Base-by-base conservation (phyloP, 2,113 vertebrate genomes). In the Bettongia penicillata region DNA sequence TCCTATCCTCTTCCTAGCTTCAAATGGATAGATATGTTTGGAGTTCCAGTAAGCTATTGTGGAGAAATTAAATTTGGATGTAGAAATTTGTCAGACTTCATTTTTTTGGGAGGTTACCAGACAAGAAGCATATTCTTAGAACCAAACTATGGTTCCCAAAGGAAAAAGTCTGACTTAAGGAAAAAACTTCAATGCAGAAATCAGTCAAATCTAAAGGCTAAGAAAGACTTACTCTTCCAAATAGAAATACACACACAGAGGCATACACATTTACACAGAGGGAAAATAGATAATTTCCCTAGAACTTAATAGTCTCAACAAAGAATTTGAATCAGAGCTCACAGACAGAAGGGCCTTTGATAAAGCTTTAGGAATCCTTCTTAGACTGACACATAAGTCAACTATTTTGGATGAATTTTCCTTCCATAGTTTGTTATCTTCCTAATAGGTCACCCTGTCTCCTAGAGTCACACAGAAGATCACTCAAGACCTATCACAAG, bases 161-260 rank as follows among this genome's bases (percentile, higher is more conserved):
- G 52, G 52, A 31, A 52, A 89, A 93, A 90, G 89, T 96, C 93
- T 91, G 90, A 94, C 57, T 95, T n/a, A 43, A 96, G 91, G 94
- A 91, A 47, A 94, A 3, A 53, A 92, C 24, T 84, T 97, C 91
- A 93, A 8, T 2, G 49, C 53, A 93, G 43, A 52, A n/a, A 92
- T 89, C 53, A 94, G 93, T 91, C n/a, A 91, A 84, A 55, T 55
- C 48, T 48, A 92, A 90, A 93, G 37, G 43, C 25, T 94, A 94
- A 95, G 49, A 84, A 95, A 95, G 51, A 0, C 51, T 96, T 26
- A 51, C 68, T 14, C 92, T 89, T 94, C 93, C 49, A 48, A 49
- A 55, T 37, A 95, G 61, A 96, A 96, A 91, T 53, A 77, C 3
- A 28, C 11, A 43, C 51, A 51, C 50, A 51, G 57, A 61, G 28